Evolutionary conservation across 2,888 invertebrate species (phyloP).

Genomic region (Drosophila differens): DNA sequence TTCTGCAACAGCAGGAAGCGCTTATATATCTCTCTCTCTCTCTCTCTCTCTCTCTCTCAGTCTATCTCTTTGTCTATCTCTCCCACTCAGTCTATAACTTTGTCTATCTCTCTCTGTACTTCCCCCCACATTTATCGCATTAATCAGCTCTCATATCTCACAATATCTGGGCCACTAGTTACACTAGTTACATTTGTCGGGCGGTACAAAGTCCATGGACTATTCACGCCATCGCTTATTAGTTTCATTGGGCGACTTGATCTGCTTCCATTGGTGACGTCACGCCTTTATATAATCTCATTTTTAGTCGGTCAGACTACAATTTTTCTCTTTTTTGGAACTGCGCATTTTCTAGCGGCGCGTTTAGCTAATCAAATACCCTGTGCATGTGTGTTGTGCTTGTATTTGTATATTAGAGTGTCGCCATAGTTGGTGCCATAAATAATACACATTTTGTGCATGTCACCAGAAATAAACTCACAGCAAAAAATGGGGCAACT

Average conservation of each 20-base stretch:
- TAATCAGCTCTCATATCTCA: slow-evolving; percentile 18
- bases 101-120: neutral
- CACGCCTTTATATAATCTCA: slow-evolving; percentile 45
- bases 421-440: slow-evolving; percentile 30
- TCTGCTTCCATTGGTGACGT: slow-evolving; percentile 35
- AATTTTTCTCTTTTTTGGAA: slow-evolving; percentile 21
- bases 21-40: too few relatives aligned
- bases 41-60: neutral
- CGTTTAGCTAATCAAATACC: slow-evolving; percentile 35
- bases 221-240: slow-evolving; percentile 10
- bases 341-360: slow-evolving; percentile 47
- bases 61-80: neutral
- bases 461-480: slow-evolving; percentile 22
- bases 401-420: slow-evolving; percentile 1
- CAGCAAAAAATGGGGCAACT: neutral
- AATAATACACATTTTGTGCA: slow-evolving; percentile 34
- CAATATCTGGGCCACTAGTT: slow-evolving; percentile 27
- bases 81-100: neutral
- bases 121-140: neutral
- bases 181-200: slow-evolving; percentile 30
- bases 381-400: slow-evolving; percentile 8
- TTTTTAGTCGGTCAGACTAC: slow-evolving; percentile 31
- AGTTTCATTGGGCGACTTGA: neutral
- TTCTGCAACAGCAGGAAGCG: neutral
- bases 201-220: slow-evolving; percentile 46